Base-by-base conservation (phyloP, 2,113 vertebrate genomes). In the Pseudonaja textilis region DNA sequence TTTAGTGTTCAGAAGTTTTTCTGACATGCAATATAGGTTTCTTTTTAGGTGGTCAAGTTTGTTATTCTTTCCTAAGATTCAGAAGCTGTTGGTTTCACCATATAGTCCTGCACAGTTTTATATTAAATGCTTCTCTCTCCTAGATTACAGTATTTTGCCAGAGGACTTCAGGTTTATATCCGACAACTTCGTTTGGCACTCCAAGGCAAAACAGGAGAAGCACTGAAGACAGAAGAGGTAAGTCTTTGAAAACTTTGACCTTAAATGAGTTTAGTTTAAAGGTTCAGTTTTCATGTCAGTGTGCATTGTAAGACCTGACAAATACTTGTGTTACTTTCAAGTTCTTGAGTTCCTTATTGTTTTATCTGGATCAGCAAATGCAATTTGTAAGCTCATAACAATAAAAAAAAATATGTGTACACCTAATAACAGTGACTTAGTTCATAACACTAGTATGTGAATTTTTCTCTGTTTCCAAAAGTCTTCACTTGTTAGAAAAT, bases 221-320 rank as follows among this genome's bases (percentile, higher is more conserved):
- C 99, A 85, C 98, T 99, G 91, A 99, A 99, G 97, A 99, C 99
- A n/a, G 99, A 99, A 9, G 99, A 99, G 98, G 99, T 99, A 96
- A 96, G 64, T 74, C 2, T 74, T 0, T 1, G 16, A 87, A 18
- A 92, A 88, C 0, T 0, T 0, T 10, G 85, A 56, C 20, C 42
- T 90, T 54, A 3, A 39, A 6, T 74, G n/a, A 61, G 2, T 89
- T 89, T 87, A 87, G 11, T 87, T 47, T 50, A 29, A 50, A 16
- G 9, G 42, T 9, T 47, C 85, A 47, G 45, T 87, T 88, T 20
- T 54, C 16, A 88, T 88, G 26, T 88, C n/a, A 56, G 5, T 18
- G 2, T 47, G 14, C 39, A 50, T 22, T n/a, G 22, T 64, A 45
- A 90, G 26, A 29, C 6, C 57, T n/a, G 61, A 45, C 34, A 39